phyloP scores from a whole-genome alignment of 2,113 vertebrate genomes.

The Physeter macrocephalus region DNA sequence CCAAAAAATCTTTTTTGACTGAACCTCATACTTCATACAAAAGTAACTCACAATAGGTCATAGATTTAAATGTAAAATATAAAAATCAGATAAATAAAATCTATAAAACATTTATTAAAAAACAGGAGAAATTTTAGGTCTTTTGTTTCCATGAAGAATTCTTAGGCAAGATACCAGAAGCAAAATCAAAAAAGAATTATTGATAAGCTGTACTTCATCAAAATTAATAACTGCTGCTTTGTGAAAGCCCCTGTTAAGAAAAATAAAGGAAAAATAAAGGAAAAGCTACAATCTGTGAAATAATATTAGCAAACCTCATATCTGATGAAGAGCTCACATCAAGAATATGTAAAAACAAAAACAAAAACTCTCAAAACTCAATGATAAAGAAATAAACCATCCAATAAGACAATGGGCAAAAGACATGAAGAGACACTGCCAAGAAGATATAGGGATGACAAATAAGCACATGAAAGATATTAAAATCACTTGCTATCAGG shows the following conservation, averaged over 20 bases:
- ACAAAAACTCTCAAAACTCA: background rate
- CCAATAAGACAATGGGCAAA: background rate
- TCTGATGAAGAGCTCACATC: background rate
- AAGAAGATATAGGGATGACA: background rate
- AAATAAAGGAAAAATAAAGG: background rate
- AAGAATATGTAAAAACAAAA: background rate
- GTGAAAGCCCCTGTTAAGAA: background rate
- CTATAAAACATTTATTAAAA: background rate
- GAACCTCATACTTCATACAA: background rate
- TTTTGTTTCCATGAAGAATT: background rate
- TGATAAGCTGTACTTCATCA: background rate
- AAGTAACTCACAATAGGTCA: background rate
- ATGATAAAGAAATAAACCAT: background rate
- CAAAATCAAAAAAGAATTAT: background rate
- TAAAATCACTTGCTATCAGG: background rate
- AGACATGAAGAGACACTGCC: background rate
- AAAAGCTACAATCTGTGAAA: background rate
- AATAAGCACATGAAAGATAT: background rate
- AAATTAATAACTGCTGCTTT: background rate
- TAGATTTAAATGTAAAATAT: background rate
- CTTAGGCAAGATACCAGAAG: background rate
- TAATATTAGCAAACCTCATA: background rate
- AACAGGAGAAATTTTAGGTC: background rate
- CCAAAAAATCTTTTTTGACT: background rate
- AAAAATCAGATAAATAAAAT: background rate